Evolutionary conservation across 1,140 invertebrate species (phyloP).

Genomic region (Drosophila bocqueti): DNA sequence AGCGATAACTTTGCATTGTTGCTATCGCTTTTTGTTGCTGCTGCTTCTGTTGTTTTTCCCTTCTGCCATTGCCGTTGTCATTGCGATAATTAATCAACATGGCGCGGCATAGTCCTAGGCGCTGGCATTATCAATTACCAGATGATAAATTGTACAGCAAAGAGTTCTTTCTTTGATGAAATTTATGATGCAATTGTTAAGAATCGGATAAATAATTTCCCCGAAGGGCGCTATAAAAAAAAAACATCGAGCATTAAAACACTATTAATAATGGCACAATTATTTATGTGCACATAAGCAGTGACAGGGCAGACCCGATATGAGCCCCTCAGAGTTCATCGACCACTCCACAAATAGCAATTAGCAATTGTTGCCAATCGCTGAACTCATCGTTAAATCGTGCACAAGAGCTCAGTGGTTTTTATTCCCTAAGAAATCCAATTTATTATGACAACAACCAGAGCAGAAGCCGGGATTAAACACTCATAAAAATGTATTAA

Average conservation of each 20-base stretch:
- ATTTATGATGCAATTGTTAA: conserved; percentile 78
- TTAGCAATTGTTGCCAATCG: conserved; percentile 29
- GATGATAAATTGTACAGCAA: conserved; percentile 73
- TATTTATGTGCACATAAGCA: conserved; percentile 29
- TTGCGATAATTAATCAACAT: conserved; percentile 79
- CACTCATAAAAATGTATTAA: not conserved
- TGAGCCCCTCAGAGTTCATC: conserved; percentile 24
- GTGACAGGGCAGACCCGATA: not conserved
- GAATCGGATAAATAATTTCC: conserved; percentile 65
- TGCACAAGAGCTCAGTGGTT: not conserved
- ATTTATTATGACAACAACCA: conserved; percentile 40
- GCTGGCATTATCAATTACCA: conserved; percentile 79
- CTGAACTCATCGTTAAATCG: conserved; percentile 2
- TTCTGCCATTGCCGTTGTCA: conserved; percentile 59
- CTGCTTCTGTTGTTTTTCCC: conserved; percentile 28
- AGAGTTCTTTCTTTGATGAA: conserved; percentile 73
- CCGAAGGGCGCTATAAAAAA: conserved; percentile 13
- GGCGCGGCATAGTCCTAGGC: conserved; percentile 69
- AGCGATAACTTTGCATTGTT: conserved; percentile 72
- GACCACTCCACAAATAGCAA: conserved; percentile 34
- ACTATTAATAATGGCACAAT: conserved; percentile 38
- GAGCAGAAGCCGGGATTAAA: conserved; percentile 19
- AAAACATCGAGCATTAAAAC: conserved; percentile 43
- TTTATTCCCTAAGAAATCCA: conserved; percentile 15
- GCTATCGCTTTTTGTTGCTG: conserved; percentile 38